Evolutionary conservation across 2,888 invertebrate species (phyloP), one percentile per base, ranked within the genome.

Genomic region (Mesorhabditis belari): DNA sequence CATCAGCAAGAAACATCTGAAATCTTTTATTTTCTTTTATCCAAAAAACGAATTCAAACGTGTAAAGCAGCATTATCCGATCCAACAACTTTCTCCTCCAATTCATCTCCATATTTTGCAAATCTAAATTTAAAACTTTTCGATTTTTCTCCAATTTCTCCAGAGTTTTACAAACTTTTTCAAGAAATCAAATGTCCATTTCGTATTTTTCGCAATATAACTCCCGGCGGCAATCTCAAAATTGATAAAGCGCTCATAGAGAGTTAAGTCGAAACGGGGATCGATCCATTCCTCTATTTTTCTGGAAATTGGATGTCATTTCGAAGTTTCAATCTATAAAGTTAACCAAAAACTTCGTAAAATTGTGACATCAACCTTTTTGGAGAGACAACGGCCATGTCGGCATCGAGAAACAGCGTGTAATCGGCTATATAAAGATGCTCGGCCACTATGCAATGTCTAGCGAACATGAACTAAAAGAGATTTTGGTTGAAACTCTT

Each of bases 401-500:
- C 71, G 17, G 71, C 71, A 53, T 71, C 71, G 23, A 71, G 27
- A 44, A 71, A 68, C 4, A 71, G 24, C n/a, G 69, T 17, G 66
- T 67, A 71, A n/a, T 77, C 69, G 21, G 66, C 53, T 19, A 58
- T 29, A 4, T 55, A 49, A 6, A 67, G 53, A n/a, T 59, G 26
- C 4, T 65, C 53, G 4, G 71, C 61, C 21, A 63, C 61, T 5
- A 73, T 68, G 55, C 77, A 77, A 55, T 77, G 77, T 5, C 78
- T 67, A n/a, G 69, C 74, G 60, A 75, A 78, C 72, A 75, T 72
- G 57, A 75, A 72, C 77, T 77, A 53, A 59, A 75, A 72, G 6
- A 4, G 9, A 17, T 19, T 17, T 27, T 28, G 6, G 4, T 54
- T 5, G 1, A 26, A 28, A 24, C n/a, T 19, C 3, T 50, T 19